A percentile compares a stretch with the other conserved stretches of the same genome.
These are phyloP conservation scores for Illadopsis cleaveri DNA, from an alignment of 2,113 vertebrate species.

Conservation along the genomic window DNA sequence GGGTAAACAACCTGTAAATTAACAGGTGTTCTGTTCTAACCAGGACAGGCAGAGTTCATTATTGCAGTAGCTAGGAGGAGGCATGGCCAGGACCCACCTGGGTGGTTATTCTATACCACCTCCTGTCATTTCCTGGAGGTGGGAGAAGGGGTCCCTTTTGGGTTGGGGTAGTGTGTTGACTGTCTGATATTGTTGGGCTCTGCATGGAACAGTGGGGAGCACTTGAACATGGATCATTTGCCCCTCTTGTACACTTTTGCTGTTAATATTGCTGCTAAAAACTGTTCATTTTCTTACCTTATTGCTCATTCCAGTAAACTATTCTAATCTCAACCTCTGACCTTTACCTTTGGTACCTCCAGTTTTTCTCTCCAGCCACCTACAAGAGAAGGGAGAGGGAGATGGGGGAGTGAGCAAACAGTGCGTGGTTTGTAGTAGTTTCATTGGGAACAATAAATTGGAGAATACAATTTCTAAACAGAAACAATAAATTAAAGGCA, in stretches of 20 bases:
- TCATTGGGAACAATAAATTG: background rate
- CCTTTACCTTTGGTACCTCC: background rate
- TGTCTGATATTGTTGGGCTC: background rate
- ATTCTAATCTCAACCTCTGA: background rate
- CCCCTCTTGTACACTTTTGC: background rate
- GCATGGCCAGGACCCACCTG: background rate
- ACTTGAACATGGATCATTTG: background rate
- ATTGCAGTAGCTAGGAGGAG: background rate
- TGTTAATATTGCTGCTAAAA: background rate
- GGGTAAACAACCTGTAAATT: background rate
- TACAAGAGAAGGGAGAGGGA: background rate
- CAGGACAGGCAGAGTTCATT: background rate
- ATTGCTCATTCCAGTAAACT: background rate
- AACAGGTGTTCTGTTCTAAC: background rate
- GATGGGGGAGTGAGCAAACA: background rate
- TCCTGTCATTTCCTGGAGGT: background rate
- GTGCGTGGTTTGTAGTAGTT: accelerated
- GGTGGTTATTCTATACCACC: background rate
- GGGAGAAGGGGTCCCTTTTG: background rate
- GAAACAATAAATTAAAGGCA: background rate
- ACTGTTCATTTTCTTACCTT: background rate
- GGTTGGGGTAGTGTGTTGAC: background rate
- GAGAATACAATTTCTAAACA: background rate
- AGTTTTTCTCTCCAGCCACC: background rate
- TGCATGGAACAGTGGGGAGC: background rate